Base-by-base conservation (phyloP, 1,140 invertebrate genomes). In the Conus ventricosus region DNA sequence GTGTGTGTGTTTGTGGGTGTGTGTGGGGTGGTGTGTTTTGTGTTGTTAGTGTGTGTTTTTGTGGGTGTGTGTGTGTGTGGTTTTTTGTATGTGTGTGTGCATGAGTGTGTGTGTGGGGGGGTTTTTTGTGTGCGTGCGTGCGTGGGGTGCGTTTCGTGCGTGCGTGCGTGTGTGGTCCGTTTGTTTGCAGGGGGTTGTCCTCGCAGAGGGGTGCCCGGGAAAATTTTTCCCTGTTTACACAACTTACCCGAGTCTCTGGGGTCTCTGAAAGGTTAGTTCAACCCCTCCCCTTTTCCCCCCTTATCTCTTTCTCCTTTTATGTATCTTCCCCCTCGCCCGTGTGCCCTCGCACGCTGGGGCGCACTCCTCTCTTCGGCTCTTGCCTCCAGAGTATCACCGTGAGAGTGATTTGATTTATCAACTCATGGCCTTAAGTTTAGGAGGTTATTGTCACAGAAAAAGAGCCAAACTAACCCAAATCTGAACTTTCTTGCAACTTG, bases 211-310 rank as follows among this genome's bases (percentile, higher is more conserved):
- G 85, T 6, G 10, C 27, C 23, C 87, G 93, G n/a, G n/a, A n/a
- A 5, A 81, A 90, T 27, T 90, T 92, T 4, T 91, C 93, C 13
- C 89, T 91, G 11, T 86, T 94, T n/a, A 92, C 39, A 91, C 92
- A 87, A 91, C 91, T 60, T 82, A 88, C n/a, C 91, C 20, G 93
- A 93, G 84, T 89, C 91, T 94, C 8, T 88, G 90, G 90, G 25
- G 88, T 93, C 67, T 89, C 89, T 17, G 89, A 92, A 51, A 71
- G 25, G 92, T 92, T 78, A 89, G 84, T 60, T 51, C 67, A 71
- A 0, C 67, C 15, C 17, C 11, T 4, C 17, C 11, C 60, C 60
- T 1, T 4, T 1, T 4, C 60, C 11, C 60, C 17, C 63, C 23
- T 85, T 53, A 27, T 39, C 20, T 54, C 23, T 84, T 15, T 7